These are phyloP conservation scores for Homarus gammarus DNA, from an alignment of 2,888 invertebrate genomes.

Conservation along the genomic window DNA sequence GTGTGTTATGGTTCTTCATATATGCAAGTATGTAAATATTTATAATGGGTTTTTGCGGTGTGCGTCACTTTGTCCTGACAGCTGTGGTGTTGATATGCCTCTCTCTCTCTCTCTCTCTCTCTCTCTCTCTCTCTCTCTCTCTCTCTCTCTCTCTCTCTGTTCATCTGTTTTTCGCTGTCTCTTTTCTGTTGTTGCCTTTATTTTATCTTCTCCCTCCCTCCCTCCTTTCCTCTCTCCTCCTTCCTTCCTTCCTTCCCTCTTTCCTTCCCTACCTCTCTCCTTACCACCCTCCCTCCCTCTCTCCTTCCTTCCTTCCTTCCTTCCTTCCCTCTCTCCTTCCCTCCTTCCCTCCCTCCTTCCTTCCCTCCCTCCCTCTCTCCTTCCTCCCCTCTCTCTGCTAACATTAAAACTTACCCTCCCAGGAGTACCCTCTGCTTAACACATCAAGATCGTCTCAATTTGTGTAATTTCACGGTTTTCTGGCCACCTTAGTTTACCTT, in stretches of 20 bases:
- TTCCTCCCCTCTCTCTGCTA: neutral
- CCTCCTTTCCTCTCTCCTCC: too few relatives aligned
- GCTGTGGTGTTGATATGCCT: too few relatives aligned
- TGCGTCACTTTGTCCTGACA: too few relatives aligned
- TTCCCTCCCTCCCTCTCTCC: neutral
- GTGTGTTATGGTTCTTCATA: too few relatives aligned
- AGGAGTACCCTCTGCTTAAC: neutral
- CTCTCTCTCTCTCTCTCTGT: too few relatives aligned
- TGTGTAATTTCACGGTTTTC: slow-evolving; percentile 8
- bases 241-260: neutral
- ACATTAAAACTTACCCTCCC: neutral
- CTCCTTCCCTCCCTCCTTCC: neutral
- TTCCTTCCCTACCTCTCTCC: neutral
- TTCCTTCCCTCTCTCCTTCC: neutral
- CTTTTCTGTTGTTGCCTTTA: too few relatives aligned
- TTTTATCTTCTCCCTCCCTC: too few relatives aligned
- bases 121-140: too few relatives aligned
- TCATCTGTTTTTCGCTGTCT: too few relatives aligned
- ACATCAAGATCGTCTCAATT: neutral
- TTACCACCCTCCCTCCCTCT: neutral
- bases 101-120: too few relatives aligned
- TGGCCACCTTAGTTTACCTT: neutral
- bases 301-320: neutral
- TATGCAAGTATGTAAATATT: too few relatives aligned
- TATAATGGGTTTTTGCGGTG: too few relatives aligned